Conservation (phyloP, 2,797 vertebrate species). For the Poliocrania exsul region DNA sequence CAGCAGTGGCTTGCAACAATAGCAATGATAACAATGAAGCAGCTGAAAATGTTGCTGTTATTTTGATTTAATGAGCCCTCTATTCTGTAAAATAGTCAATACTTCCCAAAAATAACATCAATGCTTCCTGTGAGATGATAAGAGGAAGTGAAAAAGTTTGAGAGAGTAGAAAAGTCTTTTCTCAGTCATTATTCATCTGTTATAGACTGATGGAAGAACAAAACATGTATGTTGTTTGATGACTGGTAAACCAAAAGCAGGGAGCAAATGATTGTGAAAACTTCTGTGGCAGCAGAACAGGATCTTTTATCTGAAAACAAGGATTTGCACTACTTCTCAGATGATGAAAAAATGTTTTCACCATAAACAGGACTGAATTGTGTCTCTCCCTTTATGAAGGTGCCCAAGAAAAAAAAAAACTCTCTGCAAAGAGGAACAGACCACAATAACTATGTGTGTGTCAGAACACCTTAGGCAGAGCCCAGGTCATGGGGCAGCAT, state of each 20-base stretch:
- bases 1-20: not conserved
- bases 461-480: not conserved
- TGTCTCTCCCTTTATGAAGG: not conserved
- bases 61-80: slow-evolving; percentile 53
- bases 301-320: not conserved
- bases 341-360: not conserved
- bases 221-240: not conserved
- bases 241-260: not conserved
- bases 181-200: not conserved
- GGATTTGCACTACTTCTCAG: not conserved
- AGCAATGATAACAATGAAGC: slow-evolving; percentile 10
- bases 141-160: not conserved
- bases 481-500: not conserved
- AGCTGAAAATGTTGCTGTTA: slow-evolving; percentile 40
- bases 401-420: not conserved
- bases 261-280: not conserved
- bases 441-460: not conserved
- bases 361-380: not conserved
- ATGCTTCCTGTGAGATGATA: not conserved
- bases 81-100: slow-evolving; percentile 25
- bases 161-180: not conserved
- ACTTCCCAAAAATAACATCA: slow-evolving; percentile 28
- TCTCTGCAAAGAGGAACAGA: not conserved
- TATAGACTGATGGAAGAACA: not conserved
- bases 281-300: not conserved